phyloP scores from a whole-genome alignment of 2,113 vertebrate species.

The Orthochromis indermauri region DNA sequence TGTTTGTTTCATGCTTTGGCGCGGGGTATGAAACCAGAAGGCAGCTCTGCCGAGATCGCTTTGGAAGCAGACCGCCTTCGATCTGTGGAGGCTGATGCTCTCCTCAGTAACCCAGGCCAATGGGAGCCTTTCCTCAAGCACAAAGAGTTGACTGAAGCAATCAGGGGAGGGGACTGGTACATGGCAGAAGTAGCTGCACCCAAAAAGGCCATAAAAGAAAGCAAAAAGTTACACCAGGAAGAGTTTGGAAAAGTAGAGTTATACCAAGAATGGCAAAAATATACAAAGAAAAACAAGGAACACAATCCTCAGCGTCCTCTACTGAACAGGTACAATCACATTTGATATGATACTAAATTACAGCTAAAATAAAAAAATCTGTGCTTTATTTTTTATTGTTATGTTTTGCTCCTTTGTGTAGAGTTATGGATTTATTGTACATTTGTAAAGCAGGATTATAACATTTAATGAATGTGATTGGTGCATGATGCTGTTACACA shows the following conservation, averaged over 20 bases:
- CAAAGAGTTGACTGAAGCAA: neutral
- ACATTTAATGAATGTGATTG: neutral
- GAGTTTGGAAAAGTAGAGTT: neutral
- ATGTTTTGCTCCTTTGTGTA: neutral
- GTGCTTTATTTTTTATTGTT: neutral
- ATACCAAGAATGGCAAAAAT: neutral
- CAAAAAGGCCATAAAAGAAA: neutral
- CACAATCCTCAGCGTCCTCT: neutral
- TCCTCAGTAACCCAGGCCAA: neutral
- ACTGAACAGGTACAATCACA: neutral
- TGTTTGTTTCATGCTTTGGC: neutral
- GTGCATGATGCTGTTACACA: neutral
- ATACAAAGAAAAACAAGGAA: neutral
- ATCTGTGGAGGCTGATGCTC: neutral
- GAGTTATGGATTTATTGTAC: neutral
- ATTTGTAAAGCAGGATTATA: neutral
- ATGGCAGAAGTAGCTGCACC: neutral
- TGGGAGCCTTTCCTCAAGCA: neutral
- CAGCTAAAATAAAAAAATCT: neutral
- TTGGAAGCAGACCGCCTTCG: neutral
- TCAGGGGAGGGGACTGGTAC: conserved; percentile 18
- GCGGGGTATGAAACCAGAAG: neutral
- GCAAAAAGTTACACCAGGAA: neutral
- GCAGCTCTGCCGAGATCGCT: neutral
- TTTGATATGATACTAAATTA: neutral